Base-by-base conservation (phyloP, 2,888 invertebrate species). In the Stenurella melanura region DNA sequence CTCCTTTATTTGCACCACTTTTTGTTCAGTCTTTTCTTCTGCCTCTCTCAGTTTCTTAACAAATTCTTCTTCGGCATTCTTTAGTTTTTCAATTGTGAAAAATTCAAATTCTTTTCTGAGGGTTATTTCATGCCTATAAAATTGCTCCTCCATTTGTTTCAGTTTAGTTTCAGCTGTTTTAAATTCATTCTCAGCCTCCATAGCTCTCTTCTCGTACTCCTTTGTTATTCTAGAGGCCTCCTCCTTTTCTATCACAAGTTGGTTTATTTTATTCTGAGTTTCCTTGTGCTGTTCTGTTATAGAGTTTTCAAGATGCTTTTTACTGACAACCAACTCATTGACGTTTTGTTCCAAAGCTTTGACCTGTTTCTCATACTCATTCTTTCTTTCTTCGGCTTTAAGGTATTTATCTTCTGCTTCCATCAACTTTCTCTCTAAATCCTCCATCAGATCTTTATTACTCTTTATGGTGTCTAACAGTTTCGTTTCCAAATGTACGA, bases 1-100 rank as follows among this genome's bases (percentile, higher is more conserved):
- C 63, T 90, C 90, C 84, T 91, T 89, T 64, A 91, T 81, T 76
- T 75, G 88, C 75, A 81, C 86, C 78, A 90, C 87, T 10, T 86
- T 81, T 19, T 87, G 85, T n/a, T 83, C 80, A 68, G 79, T 26
- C 26, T 74, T 78, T 15, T 81, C 77, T 64, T 81, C 76, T 1
- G 77, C 77, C 19, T 79, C 83, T 73, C 74, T 85, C 85, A 81
- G 69, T 78, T 85, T 83, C 50, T 82, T 78, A n/a, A 83, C 78
- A 63, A 80, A 86, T 50, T 87, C 84, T 54, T 85, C 79, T 78
- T 87, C 84, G 0, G 84, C 79, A n/a, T 79, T 74, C 72, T 84
- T 82, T 9, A 87, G 56, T 80, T 85, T 85, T 15, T 77, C 79
- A 17, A 78, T 75, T 0, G 80, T 26, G n/a, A 77, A 57, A 9